Conservation (phyloP, 2,797 vertebrate species). For the Scolopax bukidnonensis region DNA sequence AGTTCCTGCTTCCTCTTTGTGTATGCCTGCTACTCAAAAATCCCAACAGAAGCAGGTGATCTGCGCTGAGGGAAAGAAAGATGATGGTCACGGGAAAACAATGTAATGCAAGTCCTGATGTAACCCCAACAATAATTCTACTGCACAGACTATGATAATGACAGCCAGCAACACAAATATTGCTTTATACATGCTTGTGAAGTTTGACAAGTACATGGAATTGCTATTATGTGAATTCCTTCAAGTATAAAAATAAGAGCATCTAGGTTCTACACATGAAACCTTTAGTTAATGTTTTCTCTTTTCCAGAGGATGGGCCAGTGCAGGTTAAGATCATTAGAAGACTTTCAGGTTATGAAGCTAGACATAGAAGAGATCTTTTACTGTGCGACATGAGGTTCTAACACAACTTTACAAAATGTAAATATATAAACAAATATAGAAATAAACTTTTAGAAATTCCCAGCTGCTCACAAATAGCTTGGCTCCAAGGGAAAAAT, state of each 20-base stretch:
- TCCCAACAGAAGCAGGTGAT: background rate
- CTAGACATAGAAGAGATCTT: background rate
- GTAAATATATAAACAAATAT: slow-evolving; percentile 26
- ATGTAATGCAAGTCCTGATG: background rate
- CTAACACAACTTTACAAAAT: background rate
- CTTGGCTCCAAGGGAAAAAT: slow-evolving; percentile 11
- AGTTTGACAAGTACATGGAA: slow-evolving; percentile 6
- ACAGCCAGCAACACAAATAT: background rate
- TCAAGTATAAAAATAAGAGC: background rate
- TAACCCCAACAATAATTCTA: background rate
- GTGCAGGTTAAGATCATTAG: background rate
- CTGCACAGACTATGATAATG: background rate
- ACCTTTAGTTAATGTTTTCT: background rate
- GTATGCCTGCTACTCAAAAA: background rate
- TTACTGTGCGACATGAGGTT: background rate
- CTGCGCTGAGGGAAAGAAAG: background rate
- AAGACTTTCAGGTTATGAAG: background rate
- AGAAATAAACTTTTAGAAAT: slow-evolving; percentile 26
- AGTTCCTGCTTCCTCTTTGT: background rate
- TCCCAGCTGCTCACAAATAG: slow-evolving; percentile 26
- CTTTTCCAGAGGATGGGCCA: background rate
- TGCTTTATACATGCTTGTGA: background rate
- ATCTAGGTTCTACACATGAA: background rate
- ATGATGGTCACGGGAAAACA: background rate
- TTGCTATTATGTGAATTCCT: slow-evolving; percentile 21